These are phyloP conservation scores for Ageneiosus marmoratus DNA, from an alignment of 2,113 vertebrate genomes.

Conservation along the genomic window DNA sequence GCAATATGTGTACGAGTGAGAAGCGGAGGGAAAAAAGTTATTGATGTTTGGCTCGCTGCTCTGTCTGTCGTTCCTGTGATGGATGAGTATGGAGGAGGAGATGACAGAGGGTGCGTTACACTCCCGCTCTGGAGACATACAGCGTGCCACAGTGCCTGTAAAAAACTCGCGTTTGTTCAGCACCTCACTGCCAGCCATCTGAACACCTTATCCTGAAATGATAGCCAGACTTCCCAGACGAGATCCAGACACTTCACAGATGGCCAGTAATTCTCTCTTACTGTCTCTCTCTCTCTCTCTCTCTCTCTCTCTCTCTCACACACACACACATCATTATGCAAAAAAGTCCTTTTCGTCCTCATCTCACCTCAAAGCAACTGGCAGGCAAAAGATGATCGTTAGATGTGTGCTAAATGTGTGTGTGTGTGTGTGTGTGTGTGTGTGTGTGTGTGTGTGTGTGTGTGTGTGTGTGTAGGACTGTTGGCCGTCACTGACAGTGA, in stretches of 20 bases:
- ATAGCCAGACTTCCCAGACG: constrained; percentile 27
- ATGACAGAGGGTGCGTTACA: constrained; percentile 33
- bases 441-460: neutral
- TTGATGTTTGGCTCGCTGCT: constrained; percentile 57
- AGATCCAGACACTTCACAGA: constrained; percentile 44
- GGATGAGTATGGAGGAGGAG: constrained; percentile 65
- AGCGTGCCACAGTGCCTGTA: constrained; percentile 25
- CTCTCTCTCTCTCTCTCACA: neutral
- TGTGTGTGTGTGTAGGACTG: too few relatives aligned
- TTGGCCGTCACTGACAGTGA: neutral
- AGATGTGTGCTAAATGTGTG: neutral
- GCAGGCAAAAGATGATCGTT: constrained; percentile 7
- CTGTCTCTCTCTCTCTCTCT: neutral
- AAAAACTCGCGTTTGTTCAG: constrained; percentile 10
- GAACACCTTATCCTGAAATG: constrained; percentile 28
- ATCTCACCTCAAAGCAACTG: constrained; percentile 29
- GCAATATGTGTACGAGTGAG: constrained; percentile 17
- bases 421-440: constrained; percentile 8
- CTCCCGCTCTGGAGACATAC: constrained; percentile 18
- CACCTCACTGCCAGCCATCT: constrained; percentile 27
- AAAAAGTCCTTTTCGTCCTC: constrained; percentile 36
- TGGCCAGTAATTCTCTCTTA: constrained; percentile 24
- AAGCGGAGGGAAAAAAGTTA: constrained; percentile 41
- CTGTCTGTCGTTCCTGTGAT: constrained; percentile 68
- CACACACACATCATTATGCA: constrained; percentile 17